phyloP scores from a whole-genome alignment of 2,888 invertebrate genomes.

The Macropis europaea region DNA sequence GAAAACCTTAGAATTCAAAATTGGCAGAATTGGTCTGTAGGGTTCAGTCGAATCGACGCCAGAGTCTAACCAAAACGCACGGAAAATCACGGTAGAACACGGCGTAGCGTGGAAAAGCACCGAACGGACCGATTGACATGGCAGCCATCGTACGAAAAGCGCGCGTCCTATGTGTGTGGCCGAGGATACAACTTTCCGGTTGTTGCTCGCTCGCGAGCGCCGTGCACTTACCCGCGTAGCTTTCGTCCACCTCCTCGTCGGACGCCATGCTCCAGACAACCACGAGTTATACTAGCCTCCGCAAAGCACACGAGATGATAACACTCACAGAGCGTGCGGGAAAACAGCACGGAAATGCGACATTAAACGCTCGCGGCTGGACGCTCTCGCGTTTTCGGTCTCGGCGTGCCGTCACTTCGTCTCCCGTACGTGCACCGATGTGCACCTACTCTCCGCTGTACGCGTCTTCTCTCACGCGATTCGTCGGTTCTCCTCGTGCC shows the following conservation, averaged over 20 bases:
- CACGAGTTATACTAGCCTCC: constrained; percentile 25
- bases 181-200: constrained; percentile 61
- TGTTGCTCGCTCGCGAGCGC: constrained; percentile 35
- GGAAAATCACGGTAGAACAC: background rate
- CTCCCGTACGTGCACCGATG: constrained; percentile 39
- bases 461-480: constrained; percentile 52
- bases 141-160: constrained; percentile 77
- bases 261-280: constrained; percentile 86
- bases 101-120: constrained; percentile 12
- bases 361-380: constrained; percentile 60
- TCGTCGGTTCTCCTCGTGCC: constrained; percentile 56
- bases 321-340: constrained; percentile 18
- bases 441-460: constrained; percentile 45
- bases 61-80: background rate
- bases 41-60: background rate
- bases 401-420: constrained; percentile 65
- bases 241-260: constrained; percentile 93
- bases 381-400: constrained; percentile 45
- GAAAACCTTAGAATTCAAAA: background rate
- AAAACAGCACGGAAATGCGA: constrained; percentile 65
- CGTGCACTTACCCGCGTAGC: constrained; percentile 88
- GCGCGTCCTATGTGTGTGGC: constrained; percentile 74
- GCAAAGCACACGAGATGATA: constrained; percentile 21
- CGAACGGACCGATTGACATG: constrained; percentile 68
- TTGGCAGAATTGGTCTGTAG: background rate